Percentiles rank a stretch among this genome's conserved stretches.
Evolutionary conservation across 1,140 invertebrate genomes (phyloP).

Genomic region (Drosophila nannoptera): DNA sequence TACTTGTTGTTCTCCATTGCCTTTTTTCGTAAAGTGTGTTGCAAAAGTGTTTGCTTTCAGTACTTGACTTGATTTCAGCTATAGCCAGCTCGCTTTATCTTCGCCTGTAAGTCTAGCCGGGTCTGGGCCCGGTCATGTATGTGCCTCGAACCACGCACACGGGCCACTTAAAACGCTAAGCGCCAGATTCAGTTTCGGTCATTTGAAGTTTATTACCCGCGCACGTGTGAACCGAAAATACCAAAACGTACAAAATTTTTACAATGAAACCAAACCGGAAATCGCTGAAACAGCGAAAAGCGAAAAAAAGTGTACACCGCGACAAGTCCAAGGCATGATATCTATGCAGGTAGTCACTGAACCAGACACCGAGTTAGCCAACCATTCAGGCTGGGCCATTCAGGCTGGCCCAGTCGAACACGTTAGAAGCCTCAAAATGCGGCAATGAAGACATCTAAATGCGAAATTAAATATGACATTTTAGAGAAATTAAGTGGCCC

Average conservation of each 20-base stretch:
- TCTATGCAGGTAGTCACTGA: constrained; percentile 45
- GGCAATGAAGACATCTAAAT: constrained; percentile 70
- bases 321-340: constrained; percentile 19
- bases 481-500: constrained; percentile 63
- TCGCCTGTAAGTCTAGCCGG: background rate
- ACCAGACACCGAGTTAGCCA: constrained; percentile 37
- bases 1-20: too few species aligned
- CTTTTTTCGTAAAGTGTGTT: constrained; percentile 33
- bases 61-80: constrained; percentile 45
- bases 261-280: constrained; percentile 74
- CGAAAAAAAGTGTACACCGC: background rate
- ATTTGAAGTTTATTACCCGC: constrained; percentile 76
- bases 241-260: constrained; percentile 70
- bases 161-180: constrained; percentile 43
- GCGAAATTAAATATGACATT: constrained; percentile 72
- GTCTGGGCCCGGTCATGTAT: constrained; percentile 4
- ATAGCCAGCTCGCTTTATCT: constrained; percentile 15
- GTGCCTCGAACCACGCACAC: constrained; percentile 39
- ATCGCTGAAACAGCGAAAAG: constrained; percentile 37
- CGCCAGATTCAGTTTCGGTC: constrained; percentile 59
- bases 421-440: constrained; percentile 36
- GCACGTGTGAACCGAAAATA: constrained; percentile 76
- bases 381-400: constrained; percentile 9
- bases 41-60: constrained; percentile 45
- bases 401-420: constrained; percentile 6